A percentile compares a stretch with the other conserved stretches of the same genome.
phyloP scores from a whole-genome alignment of 1,140 invertebrate species.

The Sesamia nonagrioides region DNA sequence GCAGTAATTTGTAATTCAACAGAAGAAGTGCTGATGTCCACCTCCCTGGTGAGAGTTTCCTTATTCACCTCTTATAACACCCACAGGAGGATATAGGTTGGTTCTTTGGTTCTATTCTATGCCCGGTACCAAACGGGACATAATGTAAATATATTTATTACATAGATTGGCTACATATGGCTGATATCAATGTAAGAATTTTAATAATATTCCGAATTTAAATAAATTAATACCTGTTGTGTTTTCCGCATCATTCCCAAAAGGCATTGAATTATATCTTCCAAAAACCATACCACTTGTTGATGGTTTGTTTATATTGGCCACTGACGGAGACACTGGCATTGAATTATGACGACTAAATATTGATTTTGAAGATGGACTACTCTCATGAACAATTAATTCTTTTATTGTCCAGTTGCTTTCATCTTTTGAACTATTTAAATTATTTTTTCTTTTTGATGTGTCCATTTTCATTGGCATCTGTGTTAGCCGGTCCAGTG shows the following conservation, averaged over 20 bases:
- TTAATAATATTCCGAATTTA: too few relatives aligned
- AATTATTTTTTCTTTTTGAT: slow-evolving; percentile 54
- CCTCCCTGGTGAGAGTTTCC: too few relatives aligned
- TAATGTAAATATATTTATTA: slow-evolving; percentile 6
- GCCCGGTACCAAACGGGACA: too few relatives aligned
- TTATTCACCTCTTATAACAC: too few relatives aligned
- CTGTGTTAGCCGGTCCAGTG: slow-evolving; percentile 80
- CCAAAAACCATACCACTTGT: slow-evolving; percentile 76
- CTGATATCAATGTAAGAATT: too few relatives aligned
- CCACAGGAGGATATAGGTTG: too few relatives aligned
- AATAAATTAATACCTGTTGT: slow-evolving; percentile 53
- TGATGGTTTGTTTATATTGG: slow-evolving; percentile 67
- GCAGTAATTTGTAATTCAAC: too few relatives aligned
- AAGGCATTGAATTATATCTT: slow-evolving; percentile 84
- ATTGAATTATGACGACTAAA: slow-evolving; percentile 83
- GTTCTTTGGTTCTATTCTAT: too few relatives aligned
- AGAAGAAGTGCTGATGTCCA: too few relatives aligned
- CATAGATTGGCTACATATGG: neutral
- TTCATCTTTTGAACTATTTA: slow-evolving; percentile 49
- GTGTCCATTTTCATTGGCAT: slow-evolving; percentile 63
- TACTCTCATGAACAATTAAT: slow-evolving; percentile 64
- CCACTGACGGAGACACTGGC: slow-evolving; percentile 79
- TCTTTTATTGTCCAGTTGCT: slow-evolving; percentile 65
- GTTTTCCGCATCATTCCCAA: slow-evolving; percentile 66
- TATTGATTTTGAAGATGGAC: slow-evolving; percentile 68